phyloP scores from a whole-genome alignment of 2,113 vertebrate species.

The Entomyzon cyanotis region DNA sequence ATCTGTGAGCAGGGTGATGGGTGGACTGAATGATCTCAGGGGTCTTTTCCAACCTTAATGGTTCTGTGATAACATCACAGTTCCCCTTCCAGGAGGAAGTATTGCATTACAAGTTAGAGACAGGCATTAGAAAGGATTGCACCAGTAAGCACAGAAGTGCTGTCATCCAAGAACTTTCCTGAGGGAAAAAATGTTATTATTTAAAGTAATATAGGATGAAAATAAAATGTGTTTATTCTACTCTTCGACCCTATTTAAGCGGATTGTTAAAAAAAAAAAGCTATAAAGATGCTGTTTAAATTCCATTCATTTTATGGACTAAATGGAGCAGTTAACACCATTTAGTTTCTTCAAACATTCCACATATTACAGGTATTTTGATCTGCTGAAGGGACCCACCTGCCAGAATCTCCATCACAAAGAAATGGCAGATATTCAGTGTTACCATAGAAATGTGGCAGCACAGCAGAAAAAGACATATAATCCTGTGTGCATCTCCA shows the following conservation, averaged over 20 bases:
- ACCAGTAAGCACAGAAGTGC: neutral
- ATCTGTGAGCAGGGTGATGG: neutral
- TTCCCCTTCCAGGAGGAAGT: neutral
- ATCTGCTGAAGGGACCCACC: neutral
- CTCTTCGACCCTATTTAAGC: neutral
- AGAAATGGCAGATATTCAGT: neutral
- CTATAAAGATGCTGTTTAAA: neutral
- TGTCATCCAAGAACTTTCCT: neutral
- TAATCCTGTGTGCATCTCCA: neutral
- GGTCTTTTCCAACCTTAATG: neutral
- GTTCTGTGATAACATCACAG: neutral
- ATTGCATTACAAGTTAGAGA: neutral
- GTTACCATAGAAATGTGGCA: slow-evolving; percentile 55
- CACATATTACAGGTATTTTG: neutral
- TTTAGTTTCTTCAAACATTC: neutral
- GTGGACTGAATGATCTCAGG: neutral
- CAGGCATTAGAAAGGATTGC: neutral
- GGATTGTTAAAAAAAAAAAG: neutral
- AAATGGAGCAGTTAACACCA: neutral
- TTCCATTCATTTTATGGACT: neutral
- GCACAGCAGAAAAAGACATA: neutral
- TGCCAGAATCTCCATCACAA: neutral
- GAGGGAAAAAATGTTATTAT: neutral
- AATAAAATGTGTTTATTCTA: neutral
- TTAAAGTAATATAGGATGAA: neutral